phyloP scores from a whole-genome alignment of 2,113 vertebrate species.

The Dipodomys spectabilis region DNA sequence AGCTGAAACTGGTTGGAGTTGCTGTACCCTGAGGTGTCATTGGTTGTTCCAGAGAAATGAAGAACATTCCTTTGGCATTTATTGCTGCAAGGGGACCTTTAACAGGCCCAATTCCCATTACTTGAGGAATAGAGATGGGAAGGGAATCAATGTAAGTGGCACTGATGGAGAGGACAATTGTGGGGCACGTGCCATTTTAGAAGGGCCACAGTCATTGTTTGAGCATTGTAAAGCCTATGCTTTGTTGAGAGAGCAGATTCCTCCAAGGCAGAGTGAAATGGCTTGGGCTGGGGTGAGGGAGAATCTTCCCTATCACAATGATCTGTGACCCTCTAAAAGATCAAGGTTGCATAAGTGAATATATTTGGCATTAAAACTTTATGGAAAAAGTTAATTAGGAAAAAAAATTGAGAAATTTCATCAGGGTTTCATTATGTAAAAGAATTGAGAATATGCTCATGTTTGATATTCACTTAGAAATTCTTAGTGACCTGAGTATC shows the following conservation, averaged over 20 bases:
- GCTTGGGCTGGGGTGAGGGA: not conserved
- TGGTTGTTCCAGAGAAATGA: not conserved
- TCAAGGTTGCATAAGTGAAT: not conserved
- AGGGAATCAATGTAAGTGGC: not conserved
- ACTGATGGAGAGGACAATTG: not conserved
- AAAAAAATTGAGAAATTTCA: not conserved
- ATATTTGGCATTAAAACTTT: constrained; percentile 9
- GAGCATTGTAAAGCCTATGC: not conserved
- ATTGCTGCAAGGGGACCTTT: too few species aligned
- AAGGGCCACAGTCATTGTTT: not conserved
- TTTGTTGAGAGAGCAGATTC: not conserved
- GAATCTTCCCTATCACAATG: not conserved
- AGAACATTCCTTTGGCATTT: not conserved
- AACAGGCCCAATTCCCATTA: not conserved
- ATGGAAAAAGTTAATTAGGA: not conserved
- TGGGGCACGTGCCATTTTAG: not conserved
- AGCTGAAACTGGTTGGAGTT: not conserved
- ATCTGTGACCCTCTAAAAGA: not conserved
- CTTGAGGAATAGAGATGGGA: not conserved
- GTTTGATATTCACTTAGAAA: not conserved
- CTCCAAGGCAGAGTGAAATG: not conserved
- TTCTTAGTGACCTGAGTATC: not conserved
- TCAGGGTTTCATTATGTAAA: not conserved
- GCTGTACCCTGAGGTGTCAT: not conserved
- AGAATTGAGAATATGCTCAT: not conserved